These are phyloP conservation scores for Echeneis naucrates DNA, from an alignment of 2,797 vertebrate genomes.

Conservation along the genomic window DNA sequence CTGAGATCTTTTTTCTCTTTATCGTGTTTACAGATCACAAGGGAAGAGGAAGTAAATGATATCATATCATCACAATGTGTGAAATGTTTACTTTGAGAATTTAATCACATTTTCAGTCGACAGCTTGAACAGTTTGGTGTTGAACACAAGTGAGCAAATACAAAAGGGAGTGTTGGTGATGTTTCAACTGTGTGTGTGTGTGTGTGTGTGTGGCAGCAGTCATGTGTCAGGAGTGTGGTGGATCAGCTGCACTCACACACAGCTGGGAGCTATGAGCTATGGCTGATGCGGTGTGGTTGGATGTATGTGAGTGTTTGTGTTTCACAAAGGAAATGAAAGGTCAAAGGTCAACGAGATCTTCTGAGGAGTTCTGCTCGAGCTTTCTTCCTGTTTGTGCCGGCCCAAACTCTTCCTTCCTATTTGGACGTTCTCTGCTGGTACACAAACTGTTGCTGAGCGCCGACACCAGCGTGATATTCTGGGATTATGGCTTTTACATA, in stretches of 20 bases:
- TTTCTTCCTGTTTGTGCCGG: background rate
- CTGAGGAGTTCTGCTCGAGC: conserved; percentile 7
- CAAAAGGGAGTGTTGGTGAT: background rate
- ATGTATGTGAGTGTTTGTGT: background rate
- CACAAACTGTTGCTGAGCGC: background rate
- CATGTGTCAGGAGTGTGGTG: conserved; percentile 56
- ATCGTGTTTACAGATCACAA: background rate
- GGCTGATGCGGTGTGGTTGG: background rate
- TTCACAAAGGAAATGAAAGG: conserved; percentile 32
- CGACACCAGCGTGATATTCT: background rate
- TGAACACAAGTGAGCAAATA: no score
- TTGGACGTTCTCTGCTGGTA: background rate
- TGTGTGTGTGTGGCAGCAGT: conserved; percentile 17
- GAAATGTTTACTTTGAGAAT: background rate
- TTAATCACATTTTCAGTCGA: background rate
- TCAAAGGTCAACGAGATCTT: conserved; percentile 13
- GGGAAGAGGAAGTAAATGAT: conserved; percentile 1
- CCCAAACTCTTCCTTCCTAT: conserved; percentile 5
- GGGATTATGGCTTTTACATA: background rate
- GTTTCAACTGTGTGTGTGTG: background rate
- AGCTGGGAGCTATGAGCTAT: conserved; percentile 48
- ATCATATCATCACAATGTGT: background rate
- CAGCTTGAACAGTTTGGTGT: background rate
- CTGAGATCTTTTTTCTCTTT: no score
- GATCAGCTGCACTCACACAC: conserved; percentile 66